Percentiles rank a stretch among this genome's conserved stretches.
These are phyloP conservation scores for Coleophora flavipennella DNA, from an alignment of 2,888 invertebrate genomes.

Conservation along the genomic window DNA sequence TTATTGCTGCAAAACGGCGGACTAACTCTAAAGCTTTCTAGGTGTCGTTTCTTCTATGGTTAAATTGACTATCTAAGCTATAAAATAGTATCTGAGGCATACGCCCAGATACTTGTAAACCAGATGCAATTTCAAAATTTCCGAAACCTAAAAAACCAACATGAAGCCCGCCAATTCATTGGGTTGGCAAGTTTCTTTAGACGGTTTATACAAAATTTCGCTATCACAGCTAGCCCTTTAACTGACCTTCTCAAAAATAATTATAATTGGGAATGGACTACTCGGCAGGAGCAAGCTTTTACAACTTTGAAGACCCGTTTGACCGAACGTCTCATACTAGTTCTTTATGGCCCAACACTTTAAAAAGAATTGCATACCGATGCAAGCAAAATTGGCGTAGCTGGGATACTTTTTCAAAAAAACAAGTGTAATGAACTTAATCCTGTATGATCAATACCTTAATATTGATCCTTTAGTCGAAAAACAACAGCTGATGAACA, in stretches of 20 bases:
- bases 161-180: constrained; percentile 18
- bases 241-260: constrained; percentile 15
- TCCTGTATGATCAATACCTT: constrained; percentile 11
- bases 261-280: neutral
- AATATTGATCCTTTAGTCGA: no score
- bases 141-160: constrained; percentile 15
- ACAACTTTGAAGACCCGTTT: neutral
- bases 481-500: constrained; percentile 14
- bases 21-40: constrained; percentile 16
- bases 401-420: constrained; percentile 24
- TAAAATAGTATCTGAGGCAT: constrained; percentile 17
- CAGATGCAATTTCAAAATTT: constrained; percentile 16
- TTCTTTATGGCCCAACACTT: constrained; percentile 16
- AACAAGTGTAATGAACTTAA: neutral
- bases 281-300: neutral
- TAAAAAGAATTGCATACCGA: constrained; percentile 27
- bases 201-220: constrained; percentile 19
- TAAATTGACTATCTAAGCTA: constrained; percentile 19
- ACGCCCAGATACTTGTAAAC: constrained; percentile 18
- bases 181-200: constrained; percentile 23
- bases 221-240: constrained; percentile 17
- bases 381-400: constrained; percentile 23
- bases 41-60: constrained; percentile 16
- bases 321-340: constrained; percentile 17
- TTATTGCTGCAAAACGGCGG: constrained; percentile 1